These are phyloP conservation scores for Hemicrepidius hirtus DNA, from an alignment of 2,888 invertebrate genomes.

Conservation along the genomic window DNA sequence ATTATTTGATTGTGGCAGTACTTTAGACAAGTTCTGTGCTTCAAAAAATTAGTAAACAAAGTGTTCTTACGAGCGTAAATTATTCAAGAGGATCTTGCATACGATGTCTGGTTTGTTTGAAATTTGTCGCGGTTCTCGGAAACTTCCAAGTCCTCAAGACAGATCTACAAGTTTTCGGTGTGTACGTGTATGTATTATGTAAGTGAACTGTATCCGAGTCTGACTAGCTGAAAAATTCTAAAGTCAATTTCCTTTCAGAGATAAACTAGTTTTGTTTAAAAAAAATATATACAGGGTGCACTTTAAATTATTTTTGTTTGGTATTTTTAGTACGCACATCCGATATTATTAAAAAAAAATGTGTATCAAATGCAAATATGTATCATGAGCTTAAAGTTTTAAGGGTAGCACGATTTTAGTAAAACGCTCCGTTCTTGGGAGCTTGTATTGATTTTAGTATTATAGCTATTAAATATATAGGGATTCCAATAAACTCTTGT, in stretches of 20 bases:
- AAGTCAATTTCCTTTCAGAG: constrained; percentile 5
- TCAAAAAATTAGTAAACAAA: constrained; percentile 6
- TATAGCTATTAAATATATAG: constrained; percentile 45
- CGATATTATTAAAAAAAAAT: constrained; percentile 1
- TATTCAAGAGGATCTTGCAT: background rate
- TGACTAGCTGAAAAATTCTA: constrained; percentile 19
- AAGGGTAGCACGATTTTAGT: constrained; percentile 27
- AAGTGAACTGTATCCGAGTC: constrained; percentile 13
- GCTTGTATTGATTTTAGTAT: constrained; percentile 51
- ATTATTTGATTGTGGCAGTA: constrained; percentile 62
- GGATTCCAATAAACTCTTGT: constrained; percentile 31
- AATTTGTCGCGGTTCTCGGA: constrained; percentile 2
- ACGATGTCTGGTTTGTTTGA: background rate
- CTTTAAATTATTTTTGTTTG: background rate
- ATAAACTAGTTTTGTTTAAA: constrained; percentile 11
- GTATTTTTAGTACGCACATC: too few species aligned
- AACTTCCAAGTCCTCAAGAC: constrained; percentile 21
- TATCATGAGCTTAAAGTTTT: constrained; percentile 13
- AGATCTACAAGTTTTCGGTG: constrained; percentile 17
- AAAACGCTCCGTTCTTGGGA: constrained; percentile 45
- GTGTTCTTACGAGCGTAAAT: constrained; percentile 13
- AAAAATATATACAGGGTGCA: constrained; percentile 11
- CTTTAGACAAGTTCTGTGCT: background rate
- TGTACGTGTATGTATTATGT: constrained; percentile 20
- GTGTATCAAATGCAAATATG: constrained; percentile 3